phyloP scores from a whole-genome alignment of 2,113 vertebrate genomes.

The Gavialis gangeticus region DNA sequence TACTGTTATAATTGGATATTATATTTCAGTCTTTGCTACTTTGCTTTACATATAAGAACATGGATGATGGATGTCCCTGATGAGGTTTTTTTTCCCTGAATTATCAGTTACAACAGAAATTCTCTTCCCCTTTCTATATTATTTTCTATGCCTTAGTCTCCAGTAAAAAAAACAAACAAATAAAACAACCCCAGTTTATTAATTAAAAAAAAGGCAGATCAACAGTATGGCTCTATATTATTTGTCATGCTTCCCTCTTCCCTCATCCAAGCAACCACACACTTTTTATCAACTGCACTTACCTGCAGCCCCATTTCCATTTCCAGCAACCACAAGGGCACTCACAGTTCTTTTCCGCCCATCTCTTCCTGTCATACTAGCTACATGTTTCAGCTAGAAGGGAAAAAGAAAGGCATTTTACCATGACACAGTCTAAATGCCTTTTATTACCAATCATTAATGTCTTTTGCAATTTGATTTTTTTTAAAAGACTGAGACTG shows the following conservation, averaged over 20 bases:
- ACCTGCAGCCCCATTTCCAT: slow-evolving; percentile 94
- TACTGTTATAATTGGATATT: not conserved
- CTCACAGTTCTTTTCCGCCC: slow-evolving; percentile 91
- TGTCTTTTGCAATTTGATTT: not conserved
- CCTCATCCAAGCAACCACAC: not conserved
- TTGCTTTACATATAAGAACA: not conserved
- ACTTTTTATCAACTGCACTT: not conserved
- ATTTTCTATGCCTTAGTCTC: not conserved
- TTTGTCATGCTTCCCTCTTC: not conserved
- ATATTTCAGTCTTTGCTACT: not conserved
- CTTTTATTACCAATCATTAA: not conserved
- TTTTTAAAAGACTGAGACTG: not conserved
- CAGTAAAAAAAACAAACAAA: too few species aligned
- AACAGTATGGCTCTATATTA: not conserved
- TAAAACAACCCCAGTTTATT: not conserved
- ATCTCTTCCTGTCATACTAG: slow-evolving; percentile 96
- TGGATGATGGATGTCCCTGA: not conserved
- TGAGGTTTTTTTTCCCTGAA: not conserved
- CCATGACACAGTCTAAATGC: not conserved
- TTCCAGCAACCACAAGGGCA: slow-evolving; percentile 91
- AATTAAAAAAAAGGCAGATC: not conserved
- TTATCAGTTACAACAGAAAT: not conserved
- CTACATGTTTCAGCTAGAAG: slow-evolving; percentile 91
- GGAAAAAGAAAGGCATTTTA: not conserved
- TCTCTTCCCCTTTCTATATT: not conserved